Conservation (phyloP, 2,888 invertebrate species). For the Chymomyza fuscimana region DNA sequence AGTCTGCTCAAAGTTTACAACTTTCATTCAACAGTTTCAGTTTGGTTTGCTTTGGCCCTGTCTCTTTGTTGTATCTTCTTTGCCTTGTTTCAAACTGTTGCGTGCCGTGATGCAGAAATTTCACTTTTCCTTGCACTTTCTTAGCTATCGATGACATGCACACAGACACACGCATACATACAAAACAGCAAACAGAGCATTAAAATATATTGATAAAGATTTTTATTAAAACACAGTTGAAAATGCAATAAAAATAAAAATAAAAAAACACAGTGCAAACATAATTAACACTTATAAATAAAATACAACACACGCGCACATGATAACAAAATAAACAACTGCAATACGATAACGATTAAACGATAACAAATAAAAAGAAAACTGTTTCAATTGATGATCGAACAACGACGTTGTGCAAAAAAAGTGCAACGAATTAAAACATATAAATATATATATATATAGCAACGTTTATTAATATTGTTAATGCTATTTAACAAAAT, state of each 20-base stretch:
- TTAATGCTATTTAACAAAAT: not conserved
- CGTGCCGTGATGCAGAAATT: not conserved
- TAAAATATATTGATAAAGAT: not conserved
- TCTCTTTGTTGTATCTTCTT: not conserved
- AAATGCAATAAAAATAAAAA: slow-evolving; percentile 29
- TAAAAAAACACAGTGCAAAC: not conserved
- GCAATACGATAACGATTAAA: not conserved
- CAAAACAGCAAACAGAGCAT: not conserved
- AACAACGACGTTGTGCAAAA: not conserved
- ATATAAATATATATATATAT: too few relatives aligned
- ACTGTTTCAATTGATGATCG: not conserved
- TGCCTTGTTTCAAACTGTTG: not conserved
- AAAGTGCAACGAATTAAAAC: not conserved
- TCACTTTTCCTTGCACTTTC: slow-evolving; percentile 11
- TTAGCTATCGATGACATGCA: not conserved
- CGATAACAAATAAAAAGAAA: slow-evolving; percentile 17
- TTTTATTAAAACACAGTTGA: not conserved
- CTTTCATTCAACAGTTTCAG: not conserved
- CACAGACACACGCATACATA: not conserved
- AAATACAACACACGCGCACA: not conserved
- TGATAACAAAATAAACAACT: not conserved
- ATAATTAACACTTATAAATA: not conserved
- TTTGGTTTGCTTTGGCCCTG: not conserved
- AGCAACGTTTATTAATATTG: not conserved
- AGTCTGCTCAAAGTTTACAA: not conserved